Evolutionary conservation across 2,888 invertebrate species (phyloP).

Genomic region (Dasysyrphus tricinctus): DNA sequence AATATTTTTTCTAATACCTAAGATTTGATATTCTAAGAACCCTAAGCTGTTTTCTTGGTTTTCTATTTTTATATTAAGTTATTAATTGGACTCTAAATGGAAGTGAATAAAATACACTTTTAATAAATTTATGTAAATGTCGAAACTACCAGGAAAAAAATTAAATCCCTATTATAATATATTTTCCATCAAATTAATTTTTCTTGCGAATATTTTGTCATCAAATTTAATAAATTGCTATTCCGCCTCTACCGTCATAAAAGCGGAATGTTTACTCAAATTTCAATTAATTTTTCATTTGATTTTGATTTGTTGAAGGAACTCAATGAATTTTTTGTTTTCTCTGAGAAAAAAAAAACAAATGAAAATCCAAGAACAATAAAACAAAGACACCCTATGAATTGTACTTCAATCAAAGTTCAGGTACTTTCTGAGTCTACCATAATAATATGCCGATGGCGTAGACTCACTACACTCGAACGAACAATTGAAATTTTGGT

Average conservation of each 20-base stretch:
- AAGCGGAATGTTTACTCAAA: neutral
- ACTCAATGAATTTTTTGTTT: neutral
- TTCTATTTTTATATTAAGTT: too few species aligned
- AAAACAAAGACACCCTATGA: neutral
- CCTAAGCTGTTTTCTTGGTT: too few species aligned
- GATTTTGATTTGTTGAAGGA: conserved; percentile 3
- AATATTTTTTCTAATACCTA: too few species aligned
- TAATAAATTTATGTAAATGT: too few species aligned
- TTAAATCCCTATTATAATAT: too few species aligned
- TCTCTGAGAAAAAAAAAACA: neutral
- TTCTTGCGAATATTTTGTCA: neutral
- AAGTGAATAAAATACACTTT: too few species aligned
- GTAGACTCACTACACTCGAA: neutral
- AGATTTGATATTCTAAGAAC: too few species aligned
- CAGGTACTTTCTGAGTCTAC: neutral
- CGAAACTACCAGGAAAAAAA: too few species aligned
- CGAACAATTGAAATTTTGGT: conserved; percentile 29
- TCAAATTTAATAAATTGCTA: neutral
- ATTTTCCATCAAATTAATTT: neutral
- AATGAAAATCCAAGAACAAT: neutral
- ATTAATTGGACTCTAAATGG: too few species aligned
- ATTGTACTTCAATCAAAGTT: conserved; percentile 55
- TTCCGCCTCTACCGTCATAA: neutral
- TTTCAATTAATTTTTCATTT: conserved; percentile 64
- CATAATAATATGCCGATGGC: too few species aligned